These are phyloP conservation scores for Callocephalon fimbriatum DNA, from an alignment of 2,113 vertebrate species.

Conservation along the genomic window DNA sequence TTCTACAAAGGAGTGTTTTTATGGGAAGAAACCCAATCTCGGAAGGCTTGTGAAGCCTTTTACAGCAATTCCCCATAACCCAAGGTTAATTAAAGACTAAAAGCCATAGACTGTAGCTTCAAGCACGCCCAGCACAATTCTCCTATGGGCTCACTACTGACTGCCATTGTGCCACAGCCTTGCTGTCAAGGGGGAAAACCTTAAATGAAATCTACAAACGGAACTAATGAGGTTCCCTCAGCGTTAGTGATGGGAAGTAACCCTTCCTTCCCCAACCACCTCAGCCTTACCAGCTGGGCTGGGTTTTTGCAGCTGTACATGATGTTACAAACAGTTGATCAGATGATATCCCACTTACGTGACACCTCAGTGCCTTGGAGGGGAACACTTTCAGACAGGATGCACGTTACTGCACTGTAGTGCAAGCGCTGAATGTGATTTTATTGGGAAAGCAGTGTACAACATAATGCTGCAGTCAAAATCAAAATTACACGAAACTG, in stretches of 20 bases:
- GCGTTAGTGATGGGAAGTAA: background rate
- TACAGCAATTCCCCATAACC: background rate
- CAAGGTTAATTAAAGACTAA: slow-evolving; percentile 38
- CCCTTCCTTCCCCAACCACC: background rate
- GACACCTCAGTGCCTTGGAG: background rate
- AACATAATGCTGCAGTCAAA: background rate
- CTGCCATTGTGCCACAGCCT: background rate
- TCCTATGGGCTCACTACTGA: background rate
- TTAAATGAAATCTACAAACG: slow-evolving; percentile 17
- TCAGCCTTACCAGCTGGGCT: background rate
- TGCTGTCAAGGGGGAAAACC: background rate
- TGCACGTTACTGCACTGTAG: background rate
- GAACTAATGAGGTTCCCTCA: background rate
- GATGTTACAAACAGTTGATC: background rate
- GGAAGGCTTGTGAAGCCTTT: background rate
- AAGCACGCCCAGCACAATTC: background rate
- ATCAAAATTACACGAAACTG: background rate
- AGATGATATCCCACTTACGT: background rate
- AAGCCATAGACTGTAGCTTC: background rate
- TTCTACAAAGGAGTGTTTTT: background rate
- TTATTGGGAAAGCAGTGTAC: background rate
- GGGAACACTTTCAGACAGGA: background rate
- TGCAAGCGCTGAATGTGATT: background rate
- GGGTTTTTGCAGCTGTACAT: background rate
- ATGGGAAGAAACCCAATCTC: background rate